Evolutionary conservation across 2,797 vertebrate species (phyloP).

Genomic region (Hapalemur alaotrensis): DNA sequence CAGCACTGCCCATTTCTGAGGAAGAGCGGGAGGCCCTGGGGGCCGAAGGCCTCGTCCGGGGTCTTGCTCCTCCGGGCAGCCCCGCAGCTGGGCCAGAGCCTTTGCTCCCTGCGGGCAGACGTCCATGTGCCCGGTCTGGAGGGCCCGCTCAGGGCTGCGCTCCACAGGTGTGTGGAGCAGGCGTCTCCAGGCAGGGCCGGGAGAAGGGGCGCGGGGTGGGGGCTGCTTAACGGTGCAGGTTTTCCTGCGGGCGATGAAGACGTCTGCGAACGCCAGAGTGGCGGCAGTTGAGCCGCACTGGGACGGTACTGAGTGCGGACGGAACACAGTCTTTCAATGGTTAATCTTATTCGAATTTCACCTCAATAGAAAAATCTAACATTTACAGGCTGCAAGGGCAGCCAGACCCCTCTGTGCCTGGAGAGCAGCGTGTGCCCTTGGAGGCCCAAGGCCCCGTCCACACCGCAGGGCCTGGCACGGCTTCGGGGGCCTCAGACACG

Average conservation of each 20-base stretch:
- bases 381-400: rapidly evolving
- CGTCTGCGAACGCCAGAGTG: rapidly evolving
- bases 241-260: rapidly evolving
- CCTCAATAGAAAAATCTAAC: not conserved
- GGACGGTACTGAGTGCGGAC: rapidly evolving
- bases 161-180: not conserved
- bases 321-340: rapidly evolving
- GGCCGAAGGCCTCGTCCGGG: rapidly evolving
- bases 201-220: rapidly evolving
- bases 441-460: rapidly evolving
- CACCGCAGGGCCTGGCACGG: not conserved
- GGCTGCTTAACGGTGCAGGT: rapidly evolving
- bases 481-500: rapidly evolving
- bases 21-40: not conserved
- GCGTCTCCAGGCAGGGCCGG: rapidly evolving
- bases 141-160: rapidly evolving
- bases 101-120: too few species aligned
- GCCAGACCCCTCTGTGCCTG: rapidly evolving
- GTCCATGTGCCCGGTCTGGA: rapidly evolving
- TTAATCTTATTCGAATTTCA: rapidly evolving
- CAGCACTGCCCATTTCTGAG: not conserved
- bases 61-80: rapidly evolving
- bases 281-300: rapidly evolving
- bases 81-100: rapidly evolving
- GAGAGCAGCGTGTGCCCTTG: rapidly evolving